Evolutionary conservation across 2,113 vertebrate genomes (phyloP).

Genomic region (Crotalus helleri): DNA sequence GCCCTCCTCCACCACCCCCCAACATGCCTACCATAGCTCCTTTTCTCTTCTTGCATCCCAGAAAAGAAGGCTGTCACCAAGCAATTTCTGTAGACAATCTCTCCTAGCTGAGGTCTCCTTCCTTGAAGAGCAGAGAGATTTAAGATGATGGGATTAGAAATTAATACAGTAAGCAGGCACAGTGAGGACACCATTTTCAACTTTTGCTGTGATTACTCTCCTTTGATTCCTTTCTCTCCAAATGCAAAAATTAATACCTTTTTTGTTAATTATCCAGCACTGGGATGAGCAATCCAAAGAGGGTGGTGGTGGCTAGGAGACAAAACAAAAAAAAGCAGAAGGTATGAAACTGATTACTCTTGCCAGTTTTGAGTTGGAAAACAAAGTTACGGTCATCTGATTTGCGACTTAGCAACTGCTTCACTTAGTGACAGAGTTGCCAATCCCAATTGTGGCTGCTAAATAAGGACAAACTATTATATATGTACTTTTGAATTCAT

Average conservation of each 20-base stretch:
- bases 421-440: background rate
- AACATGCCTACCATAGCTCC: background rate
- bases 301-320: background rate
- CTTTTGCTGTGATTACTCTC: background rate
- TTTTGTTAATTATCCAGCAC: background rate
- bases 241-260: background rate
- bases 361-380: background rate
- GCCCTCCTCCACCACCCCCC: background rate
- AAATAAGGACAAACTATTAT: background rate
- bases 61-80: background rate
- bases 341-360: background rate
- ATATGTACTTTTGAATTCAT: background rate
- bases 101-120: background rate
- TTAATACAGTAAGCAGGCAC: background rate
- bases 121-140: background rate
- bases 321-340: background rate
- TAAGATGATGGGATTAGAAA: background rate
- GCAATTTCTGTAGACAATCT: background rate
- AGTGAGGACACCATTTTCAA: background rate
- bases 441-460: background rate
- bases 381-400: background rate
- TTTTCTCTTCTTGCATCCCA: background rate
- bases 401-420: background rate
- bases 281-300: background rate
- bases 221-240: background rate